Conservation (phyloP, 2,113 vertebrate genomes). For the Raja brachyura region DNA sequence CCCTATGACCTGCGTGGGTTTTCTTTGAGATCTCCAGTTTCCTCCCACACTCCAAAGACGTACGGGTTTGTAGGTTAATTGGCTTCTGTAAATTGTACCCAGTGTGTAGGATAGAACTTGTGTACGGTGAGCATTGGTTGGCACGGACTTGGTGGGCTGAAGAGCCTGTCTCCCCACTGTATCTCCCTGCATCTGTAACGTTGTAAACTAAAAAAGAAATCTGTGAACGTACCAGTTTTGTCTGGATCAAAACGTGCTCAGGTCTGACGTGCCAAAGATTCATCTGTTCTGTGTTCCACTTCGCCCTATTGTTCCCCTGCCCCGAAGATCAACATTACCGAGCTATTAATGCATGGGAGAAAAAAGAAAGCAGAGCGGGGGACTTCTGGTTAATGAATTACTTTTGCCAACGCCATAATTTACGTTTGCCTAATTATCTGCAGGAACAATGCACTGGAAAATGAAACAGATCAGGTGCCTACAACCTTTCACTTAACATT, state of each 20-base stretch:
- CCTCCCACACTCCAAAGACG: too few relatives aligned
- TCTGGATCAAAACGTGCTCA: not conserved
- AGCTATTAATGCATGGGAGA: not conserved
- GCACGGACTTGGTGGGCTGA: too few relatives aligned
- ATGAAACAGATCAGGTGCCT: not conserved
- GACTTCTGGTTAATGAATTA: not conserved
- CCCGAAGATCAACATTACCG: not conserved
- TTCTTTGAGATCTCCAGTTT: too few relatives aligned
- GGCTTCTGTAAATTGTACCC: too few relatives aligned
- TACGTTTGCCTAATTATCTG: not conserved
- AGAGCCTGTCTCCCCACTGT: too few relatives aligned
- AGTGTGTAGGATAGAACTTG: too few relatives aligned
- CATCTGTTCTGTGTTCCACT: not conserved
- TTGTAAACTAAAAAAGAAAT: not conserved
- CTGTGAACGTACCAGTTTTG: not conserved
- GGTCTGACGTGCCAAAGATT: not conserved
- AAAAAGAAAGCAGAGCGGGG: not conserved
- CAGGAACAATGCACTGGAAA: slow-evolving; percentile 14
- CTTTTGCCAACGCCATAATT: slow-evolving; percentile 13
- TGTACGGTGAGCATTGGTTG: too few relatives aligned
- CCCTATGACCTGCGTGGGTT: too few relatives aligned
- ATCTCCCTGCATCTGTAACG: too few relatives aligned
- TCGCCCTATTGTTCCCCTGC: not conserved
- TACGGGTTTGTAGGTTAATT: too few relatives aligned
- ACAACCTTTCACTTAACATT: slow-evolving; percentile 13